These are phyloP conservation scores for Pollicipes pollicipes DNA, from an alignment of 1,140 invertebrate species.

Conservation along the genomic window DNA sequence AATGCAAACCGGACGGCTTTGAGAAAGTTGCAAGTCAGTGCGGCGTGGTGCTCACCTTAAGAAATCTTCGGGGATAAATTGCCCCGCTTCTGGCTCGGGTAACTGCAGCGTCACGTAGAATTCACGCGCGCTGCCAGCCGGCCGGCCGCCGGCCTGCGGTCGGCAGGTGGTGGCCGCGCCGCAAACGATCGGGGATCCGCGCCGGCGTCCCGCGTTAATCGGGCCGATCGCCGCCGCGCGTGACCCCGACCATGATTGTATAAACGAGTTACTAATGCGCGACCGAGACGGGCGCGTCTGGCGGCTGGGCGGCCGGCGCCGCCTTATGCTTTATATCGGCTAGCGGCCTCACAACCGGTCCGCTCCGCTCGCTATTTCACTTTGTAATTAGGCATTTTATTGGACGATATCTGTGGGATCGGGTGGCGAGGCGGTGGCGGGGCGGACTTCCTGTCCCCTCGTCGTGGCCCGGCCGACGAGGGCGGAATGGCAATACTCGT, in stretches of 20 bases:
- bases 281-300: background rate
- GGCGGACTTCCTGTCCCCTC: background rate
- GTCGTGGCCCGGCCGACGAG: too few relatives aligned
- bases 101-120: background rate
- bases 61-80: background rate
- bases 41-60: background rate
- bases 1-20: too few relatives aligned
- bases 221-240: too few relatives aligned
- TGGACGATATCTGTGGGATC: background rate
- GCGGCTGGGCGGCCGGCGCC: too few relatives aligned
- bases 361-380: background rate
- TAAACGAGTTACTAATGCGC: background rate
- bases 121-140: too few relatives aligned
- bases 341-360: background rate
- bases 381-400: background rate
- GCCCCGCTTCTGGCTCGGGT: background rate
- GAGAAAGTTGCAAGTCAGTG: background rate
- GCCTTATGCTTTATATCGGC: background rate
- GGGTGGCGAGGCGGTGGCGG: background rate
- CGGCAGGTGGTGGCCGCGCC: background rate
- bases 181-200: too few relatives aligned
- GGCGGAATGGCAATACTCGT: too few relatives aligned
- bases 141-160: background rate
- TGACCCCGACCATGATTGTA: background rate
- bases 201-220: background rate